phyloP scores from a whole-genome alignment of 37 sponge, comb jelly and placozoan species.

The Cladorhizidae sp. region DNA sequence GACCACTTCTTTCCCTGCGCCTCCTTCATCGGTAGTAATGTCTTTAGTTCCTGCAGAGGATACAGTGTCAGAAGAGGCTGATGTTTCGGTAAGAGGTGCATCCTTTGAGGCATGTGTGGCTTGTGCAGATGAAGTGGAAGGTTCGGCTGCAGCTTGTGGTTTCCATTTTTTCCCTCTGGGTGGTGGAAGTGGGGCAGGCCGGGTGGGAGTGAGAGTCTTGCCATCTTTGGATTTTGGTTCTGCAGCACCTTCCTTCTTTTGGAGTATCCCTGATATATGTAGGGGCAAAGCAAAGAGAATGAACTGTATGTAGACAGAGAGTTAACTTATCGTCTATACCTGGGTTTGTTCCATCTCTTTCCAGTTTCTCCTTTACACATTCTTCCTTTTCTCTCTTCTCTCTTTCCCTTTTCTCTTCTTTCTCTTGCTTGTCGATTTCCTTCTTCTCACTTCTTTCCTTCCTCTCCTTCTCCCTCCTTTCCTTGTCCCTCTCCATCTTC shows the following conservation, averaged over 20 bases:
- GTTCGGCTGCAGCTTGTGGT: constrained; percentile 1
- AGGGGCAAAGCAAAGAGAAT: no score
- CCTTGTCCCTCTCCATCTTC: background rate
- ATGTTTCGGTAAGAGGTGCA: background rate
- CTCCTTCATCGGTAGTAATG: constrained; percentile 4
- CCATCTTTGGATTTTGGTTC: background rate
- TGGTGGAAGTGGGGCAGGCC: constrained; percentile 1
- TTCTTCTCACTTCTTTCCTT: background rate
- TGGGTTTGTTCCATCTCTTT: no score
- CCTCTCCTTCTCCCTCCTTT: background rate
- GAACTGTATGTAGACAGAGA: no score
- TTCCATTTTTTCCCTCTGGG: background rate
- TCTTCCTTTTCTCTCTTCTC: background rate
- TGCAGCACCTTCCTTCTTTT: background rate
- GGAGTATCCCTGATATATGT: background rate
- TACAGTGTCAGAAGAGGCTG: background rate
- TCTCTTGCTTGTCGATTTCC: background rate
- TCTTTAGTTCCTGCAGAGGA: background rate
- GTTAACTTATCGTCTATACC: no score
- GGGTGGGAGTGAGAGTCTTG: background rate
- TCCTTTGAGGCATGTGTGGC: background rate
- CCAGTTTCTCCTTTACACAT: background rate
- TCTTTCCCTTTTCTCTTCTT: background rate
- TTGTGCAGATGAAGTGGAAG: background rate
- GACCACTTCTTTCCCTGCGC: background rate